phyloP scores from a whole-genome alignment of 92 coral and sea anemone species.

The Montipora capitata region DNA sequence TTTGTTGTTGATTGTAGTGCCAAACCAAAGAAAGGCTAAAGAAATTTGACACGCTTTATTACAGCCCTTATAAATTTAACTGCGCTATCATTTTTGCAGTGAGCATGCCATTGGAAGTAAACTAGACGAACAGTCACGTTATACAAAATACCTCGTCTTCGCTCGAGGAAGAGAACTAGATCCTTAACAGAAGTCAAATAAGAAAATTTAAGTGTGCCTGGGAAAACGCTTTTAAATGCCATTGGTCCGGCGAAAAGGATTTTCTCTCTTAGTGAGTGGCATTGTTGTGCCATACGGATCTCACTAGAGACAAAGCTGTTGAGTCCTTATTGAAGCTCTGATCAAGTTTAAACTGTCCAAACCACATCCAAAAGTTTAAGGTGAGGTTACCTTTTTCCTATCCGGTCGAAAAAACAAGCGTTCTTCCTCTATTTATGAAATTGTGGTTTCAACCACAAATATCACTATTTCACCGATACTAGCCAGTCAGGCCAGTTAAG shows the following conservation, averaged over 20 bases:
- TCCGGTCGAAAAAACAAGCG: no score
- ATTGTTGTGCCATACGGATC: no score
- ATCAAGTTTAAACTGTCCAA: no score
- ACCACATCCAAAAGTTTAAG: no score
- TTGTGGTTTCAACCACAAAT: no score
- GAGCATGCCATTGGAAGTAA: not conserved
- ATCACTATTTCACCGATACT: no score
- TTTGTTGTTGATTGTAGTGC: conserved; percentile 17
- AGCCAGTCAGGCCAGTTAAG: no score
- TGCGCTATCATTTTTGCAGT: conserved; percentile 14
- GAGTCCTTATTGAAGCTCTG: no score
- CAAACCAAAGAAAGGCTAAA: not conserved
- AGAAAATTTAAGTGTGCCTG: conserved; percentile 1
- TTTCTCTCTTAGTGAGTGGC: not conserved
- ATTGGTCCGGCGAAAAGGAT: not conserved
- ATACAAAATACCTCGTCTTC: not conserved
- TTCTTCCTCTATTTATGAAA: no score
- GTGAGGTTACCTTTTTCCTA: no score
- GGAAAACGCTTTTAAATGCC: not conserved
- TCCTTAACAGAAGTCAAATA: not conserved
- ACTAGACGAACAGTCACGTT: conserved; percentile 22
- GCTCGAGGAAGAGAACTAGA: conserved; percentile 1
- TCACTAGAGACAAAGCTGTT: no score
- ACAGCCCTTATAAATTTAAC: not conserved
- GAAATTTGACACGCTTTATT: conserved; percentile 18